Percentiles rank a stretch among this genome's conserved stretches.
These are phyloP conservation scores for Pachydiplax longipennis DNA, from an alignment of 2,888 invertebrate genomes.

Conservation along the genomic window DNA sequence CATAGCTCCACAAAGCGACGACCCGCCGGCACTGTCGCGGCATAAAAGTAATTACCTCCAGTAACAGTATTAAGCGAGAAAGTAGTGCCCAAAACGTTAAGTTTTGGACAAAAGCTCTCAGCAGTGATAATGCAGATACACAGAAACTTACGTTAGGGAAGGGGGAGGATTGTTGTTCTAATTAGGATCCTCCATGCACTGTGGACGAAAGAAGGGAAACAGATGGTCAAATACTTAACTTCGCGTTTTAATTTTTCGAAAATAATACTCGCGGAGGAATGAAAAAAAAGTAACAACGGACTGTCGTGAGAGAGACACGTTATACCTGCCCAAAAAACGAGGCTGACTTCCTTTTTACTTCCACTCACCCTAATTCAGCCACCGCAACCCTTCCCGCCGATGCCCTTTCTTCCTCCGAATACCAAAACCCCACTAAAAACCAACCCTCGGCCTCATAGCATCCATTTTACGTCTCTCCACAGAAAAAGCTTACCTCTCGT, in stretches of 20 bases:
- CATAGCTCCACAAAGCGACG: background rate
- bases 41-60: background rate
- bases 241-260: background rate
- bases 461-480: background rate
- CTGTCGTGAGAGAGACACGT: background rate
- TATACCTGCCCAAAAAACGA: conserved; percentile 32
- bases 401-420: background rate
- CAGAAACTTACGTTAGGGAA: background rate
- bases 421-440: background rate
- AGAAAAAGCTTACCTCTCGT: background rate
- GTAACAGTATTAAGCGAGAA: background rate
- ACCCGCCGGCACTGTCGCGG: background rate
- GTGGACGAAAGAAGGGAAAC: background rate
- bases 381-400: background rate
- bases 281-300: background rate
- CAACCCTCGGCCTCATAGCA: conserved; percentile 20
- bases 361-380: conserved; percentile 32
- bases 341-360: conserved; percentile 19
- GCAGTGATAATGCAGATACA: background rate
- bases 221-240: background rate
- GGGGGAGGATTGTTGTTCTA: background rate
- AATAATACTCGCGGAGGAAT: background rate
- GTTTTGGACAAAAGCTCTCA: background rate
- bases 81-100: background rate
- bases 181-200: background rate